Evolutionary conservation across 2,888 invertebrate species (phyloP), one percentile per base, ranked within the genome.

Genomic region (Mesoligia furuncula): DNA sequence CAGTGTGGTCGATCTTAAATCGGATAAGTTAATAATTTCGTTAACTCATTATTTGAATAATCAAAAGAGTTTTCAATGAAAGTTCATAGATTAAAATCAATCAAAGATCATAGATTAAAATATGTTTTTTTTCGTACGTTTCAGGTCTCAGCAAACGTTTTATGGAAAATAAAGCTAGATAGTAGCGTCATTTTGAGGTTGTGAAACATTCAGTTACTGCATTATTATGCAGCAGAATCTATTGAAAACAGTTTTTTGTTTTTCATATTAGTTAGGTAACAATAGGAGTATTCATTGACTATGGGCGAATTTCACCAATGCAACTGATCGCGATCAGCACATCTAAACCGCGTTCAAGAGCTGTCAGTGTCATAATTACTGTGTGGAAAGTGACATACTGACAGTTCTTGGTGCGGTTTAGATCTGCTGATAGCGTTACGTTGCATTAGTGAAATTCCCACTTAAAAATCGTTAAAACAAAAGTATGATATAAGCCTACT

Each of bases 51-150:
- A 72, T 68, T 81, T 65, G 61, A 65, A 59, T 59, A 77, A 57
- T 64, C 76, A 72, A 73, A 65, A 79, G 0, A 39, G 6, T 48
- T 70, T 80, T 76, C 48, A 75, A 83, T 83, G 64, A 78, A 76
- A 77, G 71, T 59, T 24, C 4, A 48, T 17, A n/a, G n/a, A n/a
- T n/a, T n/a, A n/a, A n/a, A n/a, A n/a, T n/a, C n/a, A n/a, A n/a
- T n/a, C n/a, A n/a, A n/a, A n/a, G n/a, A n/a, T 11, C 17, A n/a
- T 20, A 20, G 1, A 64, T 61, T 65, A 9, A n/a, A 71, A 64
- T 2, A 45, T 0, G 15, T 42, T 31, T 31, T 31, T 9, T 42
- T 54, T 73, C 20, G 39, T 20, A 72, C 66, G 17, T 13, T 45
- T 48, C 13, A 17, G 15, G 0, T 13, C 24, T 17, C 66, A 36